A percentile compares a stretch with the other conserved stretches of the same genome.
Conservation (phyloP, 2,888 invertebrate genomes). For the Amiota communis region DNA sequence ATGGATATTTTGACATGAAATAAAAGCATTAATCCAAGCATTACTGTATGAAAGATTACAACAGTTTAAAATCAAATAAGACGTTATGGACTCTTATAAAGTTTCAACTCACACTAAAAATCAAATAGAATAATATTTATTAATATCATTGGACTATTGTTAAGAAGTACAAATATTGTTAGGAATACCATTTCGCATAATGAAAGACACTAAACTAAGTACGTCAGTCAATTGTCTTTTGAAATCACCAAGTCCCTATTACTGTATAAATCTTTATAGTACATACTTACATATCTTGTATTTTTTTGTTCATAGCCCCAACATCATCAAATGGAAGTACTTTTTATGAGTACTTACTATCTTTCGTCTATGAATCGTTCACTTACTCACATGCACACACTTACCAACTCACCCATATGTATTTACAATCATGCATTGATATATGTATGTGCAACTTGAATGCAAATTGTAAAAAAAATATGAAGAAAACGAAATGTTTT, state of each 20-base stretch:
- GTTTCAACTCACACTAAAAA: no score
- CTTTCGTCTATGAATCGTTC: neutral
- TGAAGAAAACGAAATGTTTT: constrained; percentile 31
- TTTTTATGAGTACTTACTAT: constrained; percentile 18
- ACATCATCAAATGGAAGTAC: neutral
- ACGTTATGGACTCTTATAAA: no score
- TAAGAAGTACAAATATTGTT: no score
- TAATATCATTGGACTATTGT: no score
- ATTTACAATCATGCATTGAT: neutral
- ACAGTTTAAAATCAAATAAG: no score
- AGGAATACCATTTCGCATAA: no score
- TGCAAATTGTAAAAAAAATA: neutral
- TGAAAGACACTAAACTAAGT: no score
- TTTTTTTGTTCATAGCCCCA: neutral
- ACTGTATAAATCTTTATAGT: constrained; percentile 7
- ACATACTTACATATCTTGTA: neutral
- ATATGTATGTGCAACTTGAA: constrained; percentile 21
- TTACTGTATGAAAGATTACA: no score
- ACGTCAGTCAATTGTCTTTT: neutral
- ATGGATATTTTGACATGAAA: no score
- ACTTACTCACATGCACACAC: neutral
- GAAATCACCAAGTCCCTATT: neutral
- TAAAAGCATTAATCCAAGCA: no score
- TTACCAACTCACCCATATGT: neutral
- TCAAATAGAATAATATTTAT: no score